Percentiles rank a stretch among this genome's conserved stretches.
These are phyloP conservation scores for Dipus sagitta DNA, from an alignment of 2,797 vertebrate genomes.

Conservation along the genomic window DNA sequence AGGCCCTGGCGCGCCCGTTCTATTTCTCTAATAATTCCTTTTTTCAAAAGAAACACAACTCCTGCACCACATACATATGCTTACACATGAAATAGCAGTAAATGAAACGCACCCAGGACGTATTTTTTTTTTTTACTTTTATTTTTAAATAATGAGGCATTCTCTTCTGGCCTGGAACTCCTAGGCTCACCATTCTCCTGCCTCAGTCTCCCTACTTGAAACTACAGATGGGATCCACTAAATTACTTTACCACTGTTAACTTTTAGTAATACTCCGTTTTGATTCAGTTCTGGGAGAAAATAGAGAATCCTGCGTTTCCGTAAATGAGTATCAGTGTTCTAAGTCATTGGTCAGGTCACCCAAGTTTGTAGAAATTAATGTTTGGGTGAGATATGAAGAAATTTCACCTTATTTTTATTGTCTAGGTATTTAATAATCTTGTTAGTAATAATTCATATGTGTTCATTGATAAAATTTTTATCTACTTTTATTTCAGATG, in stretches of 20 bases:
- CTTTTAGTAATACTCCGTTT: not conserved
- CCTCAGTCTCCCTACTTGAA: not conserved
- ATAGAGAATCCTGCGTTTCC: slow-evolving; percentile 26
- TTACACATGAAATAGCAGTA: not conserved
- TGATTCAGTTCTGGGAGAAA: not conserved
- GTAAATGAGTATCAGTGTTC: not conserved
- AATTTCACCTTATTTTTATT: slow-evolving; percentile 26
- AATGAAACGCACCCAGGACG: not conserved
- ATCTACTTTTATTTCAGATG: slow-evolving; percentile 26
- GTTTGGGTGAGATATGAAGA: slow-evolving; percentile 5
- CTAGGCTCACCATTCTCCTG: not conserved
- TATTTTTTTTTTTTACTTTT: not conserved
- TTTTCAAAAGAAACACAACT: not conserved
- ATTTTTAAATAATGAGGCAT: not conserved
- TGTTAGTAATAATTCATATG: slow-evolving; percentile 11
- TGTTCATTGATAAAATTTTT: not conserved
- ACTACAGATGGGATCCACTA: not conserved
- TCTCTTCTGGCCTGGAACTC: not conserved
- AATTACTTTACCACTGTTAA: slow-evolving; percentile 36
- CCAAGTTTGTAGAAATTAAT: slow-evolving; percentile 16
- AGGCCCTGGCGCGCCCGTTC: too few species aligned
- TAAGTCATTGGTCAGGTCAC: not conserved
- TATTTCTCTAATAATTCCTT: too few species aligned
- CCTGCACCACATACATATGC: not conserved
- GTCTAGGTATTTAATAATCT: not conserved